phyloP scores from a whole-genome alignment of 2,888 invertebrate genomes.

The Alsophila aescularia region DNA sequence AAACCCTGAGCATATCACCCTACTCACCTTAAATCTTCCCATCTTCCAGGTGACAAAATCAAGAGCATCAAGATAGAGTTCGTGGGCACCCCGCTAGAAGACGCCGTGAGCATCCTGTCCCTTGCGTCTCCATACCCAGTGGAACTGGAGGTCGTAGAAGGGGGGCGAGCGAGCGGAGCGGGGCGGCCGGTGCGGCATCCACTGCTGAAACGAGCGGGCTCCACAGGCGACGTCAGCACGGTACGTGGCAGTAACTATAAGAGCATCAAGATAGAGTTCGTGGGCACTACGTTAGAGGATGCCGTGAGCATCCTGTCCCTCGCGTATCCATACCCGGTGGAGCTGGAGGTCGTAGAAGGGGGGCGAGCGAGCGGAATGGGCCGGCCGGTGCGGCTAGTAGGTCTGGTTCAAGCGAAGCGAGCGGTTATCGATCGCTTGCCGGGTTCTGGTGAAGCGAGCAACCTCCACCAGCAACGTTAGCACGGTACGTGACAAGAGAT shows the following conservation, averaged over 20 bases:
- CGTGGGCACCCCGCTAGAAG: constrained; percentile 94
- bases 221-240: constrained; percentile 90
- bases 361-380: constrained; percentile 71
- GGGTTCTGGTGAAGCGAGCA: not conserved
- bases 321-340: constrained; percentile 95
- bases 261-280: constrained; percentile 93
- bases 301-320: constrained; percentile 95
- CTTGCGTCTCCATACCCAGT: constrained; percentile 96
- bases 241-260: constrained; percentile 79
- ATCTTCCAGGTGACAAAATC: constrained; percentile 91
- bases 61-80: constrained; percentile 94
- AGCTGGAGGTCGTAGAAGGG: constrained; percentile 88
- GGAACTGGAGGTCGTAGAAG: constrained; percentile 88
- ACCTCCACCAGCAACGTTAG: not conserved
- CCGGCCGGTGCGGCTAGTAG: constrained; percentile 82
- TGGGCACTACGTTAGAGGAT: constrained; percentile 95
- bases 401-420: constrained; percentile 3
- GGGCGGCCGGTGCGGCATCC: constrained; percentile 89
- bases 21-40: not conserved
- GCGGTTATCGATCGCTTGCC: too few relatives aligned
- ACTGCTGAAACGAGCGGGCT: constrained; percentile 90
- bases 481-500: too few relatives aligned
- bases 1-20: too few relatives aligned
- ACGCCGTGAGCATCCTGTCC: constrained; percentile 94
- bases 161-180: constrained; percentile 65